A percentile compares a stretch with the other conserved stretches of the same genome.
Conservation (phyloP, 2,888 invertebrate genomes). For the Drosophila silvestris region DNA sequence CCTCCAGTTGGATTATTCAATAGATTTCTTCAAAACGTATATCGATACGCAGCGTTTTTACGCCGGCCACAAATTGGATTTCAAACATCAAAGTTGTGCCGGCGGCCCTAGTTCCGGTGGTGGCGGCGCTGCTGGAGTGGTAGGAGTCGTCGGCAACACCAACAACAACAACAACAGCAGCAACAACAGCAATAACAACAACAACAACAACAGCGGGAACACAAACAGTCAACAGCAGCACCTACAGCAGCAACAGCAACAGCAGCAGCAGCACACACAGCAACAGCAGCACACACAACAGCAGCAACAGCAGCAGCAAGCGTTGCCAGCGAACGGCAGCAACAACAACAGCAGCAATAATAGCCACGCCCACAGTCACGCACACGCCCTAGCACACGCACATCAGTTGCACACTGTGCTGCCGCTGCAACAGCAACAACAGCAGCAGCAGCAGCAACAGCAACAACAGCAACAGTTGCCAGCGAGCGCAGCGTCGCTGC, state of each 20-base stretch:
- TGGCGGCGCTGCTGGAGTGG: constrained; percentile 82
- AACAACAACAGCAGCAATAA: constrained; percentile 23
- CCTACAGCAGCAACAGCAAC: constrained; percentile 37
- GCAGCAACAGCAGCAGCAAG: constrained; percentile 38
- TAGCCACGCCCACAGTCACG: constrained; percentile 63
- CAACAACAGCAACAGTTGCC: constrained; percentile 59
- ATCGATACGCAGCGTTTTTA: constrained; percentile 85
- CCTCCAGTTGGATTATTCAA: constrained; percentile 82
- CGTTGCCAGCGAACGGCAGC: constrained; percentile 11
- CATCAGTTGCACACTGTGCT: constrained; percentile 59
- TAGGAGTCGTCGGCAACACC: constrained; percentile 76
- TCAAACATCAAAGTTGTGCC: constrained; percentile 92
- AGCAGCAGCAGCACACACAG: constrained; percentile 36
- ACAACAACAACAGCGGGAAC: constrained; percentile 84
- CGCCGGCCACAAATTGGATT: constrained; percentile 93
- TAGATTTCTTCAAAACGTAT: constrained; percentile 85
- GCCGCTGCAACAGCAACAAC: constrained; percentile 53
- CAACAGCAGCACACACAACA: constrained; percentile 48
- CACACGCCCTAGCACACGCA: constrained; percentile 64
- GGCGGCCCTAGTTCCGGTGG: constrained; percentile 88
- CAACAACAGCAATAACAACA: constrained; percentile 86
- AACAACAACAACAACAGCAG: constrained; percentile 86
- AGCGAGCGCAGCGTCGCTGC: constrained; percentile 32
- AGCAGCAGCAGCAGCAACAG: constrained; percentile 51
- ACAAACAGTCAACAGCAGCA: constrained; percentile 42